phyloP scores from a whole-genome alignment of 2,797 vertebrate genomes.

The Micropoecilia bifurca region DNA sequence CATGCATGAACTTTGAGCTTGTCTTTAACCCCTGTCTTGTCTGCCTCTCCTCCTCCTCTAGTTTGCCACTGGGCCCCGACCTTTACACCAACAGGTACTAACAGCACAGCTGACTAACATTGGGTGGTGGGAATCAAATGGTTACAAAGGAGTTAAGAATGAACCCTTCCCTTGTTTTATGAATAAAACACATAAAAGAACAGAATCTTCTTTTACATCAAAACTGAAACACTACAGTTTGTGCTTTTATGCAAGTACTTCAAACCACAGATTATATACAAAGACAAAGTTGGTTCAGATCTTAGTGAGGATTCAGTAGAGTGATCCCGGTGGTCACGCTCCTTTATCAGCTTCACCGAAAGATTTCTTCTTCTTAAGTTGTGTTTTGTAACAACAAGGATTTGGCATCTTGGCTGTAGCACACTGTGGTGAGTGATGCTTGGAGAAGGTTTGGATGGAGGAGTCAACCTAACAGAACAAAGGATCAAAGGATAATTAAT shows the following conservation, averaged over 20 bases:
- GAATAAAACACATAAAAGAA: neutral
- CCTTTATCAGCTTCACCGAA: neutral
- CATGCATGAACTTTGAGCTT: slow-evolving; percentile 46
- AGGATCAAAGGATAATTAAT: neutral
- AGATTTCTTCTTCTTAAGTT: neutral
- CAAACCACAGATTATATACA: neutral
- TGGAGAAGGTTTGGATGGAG: neutral
- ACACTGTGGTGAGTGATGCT: neutral
- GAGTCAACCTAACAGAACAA: neutral
- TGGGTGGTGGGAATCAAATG: neutral
- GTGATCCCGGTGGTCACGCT: neutral
- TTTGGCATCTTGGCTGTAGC: neutral
- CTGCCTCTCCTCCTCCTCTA: slow-evolving; percentile 80
- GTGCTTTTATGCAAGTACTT: neutral
- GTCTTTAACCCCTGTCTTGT: slow-evolving; percentile 70
- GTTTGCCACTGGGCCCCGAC: slow-evolving; percentile 88
- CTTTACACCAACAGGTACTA: slow-evolving; percentile 92
- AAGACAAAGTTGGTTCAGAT: neutral
- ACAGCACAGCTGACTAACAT: slow-evolving; percentile 61
- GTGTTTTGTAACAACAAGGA: neutral
- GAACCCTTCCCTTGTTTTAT: neutral
- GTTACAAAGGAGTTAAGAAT: neutral
- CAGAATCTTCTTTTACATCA: neutral
- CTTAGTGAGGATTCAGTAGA: too few relatives aligned
- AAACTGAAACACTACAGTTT: neutral